These are phyloP conservation scores for Nibea coibor DNA, from an alignment of 2,113 vertebrate species.

Conservation along the genomic window DNA sequence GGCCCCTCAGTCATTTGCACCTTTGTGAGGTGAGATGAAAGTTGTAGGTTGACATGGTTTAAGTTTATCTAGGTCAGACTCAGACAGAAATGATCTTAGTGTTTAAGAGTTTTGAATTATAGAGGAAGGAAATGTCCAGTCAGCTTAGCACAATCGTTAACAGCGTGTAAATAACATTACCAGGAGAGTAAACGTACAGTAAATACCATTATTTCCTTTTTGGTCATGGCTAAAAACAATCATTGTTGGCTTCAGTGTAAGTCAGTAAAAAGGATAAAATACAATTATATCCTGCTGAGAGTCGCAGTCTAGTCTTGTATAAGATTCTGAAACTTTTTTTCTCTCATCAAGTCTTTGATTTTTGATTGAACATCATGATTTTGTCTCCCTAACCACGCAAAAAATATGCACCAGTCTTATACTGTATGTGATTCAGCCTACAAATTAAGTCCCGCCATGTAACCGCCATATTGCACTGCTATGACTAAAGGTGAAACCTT, in stretches of 20 bases:
- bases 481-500: constrained; percentile 29
- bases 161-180: constrained; percentile 58
- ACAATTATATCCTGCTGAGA: constrained; percentile 20
- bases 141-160: constrained; percentile 31
- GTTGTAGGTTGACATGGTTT: constrained; percentile 19
- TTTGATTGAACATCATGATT: background rate
- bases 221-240: constrained; percentile 30
- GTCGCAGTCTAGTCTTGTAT: constrained; percentile 9
- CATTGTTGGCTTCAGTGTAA: constrained; percentile 35
- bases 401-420: background rate
- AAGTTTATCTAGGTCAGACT: constrained; percentile 18
- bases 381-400: background rate
- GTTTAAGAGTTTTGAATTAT: constrained; percentile 61
- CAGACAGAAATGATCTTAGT: constrained; percentile 61
- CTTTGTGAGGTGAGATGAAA: background rate
- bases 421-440: background rate
- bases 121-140: constrained; percentile 43
- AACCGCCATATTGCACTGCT: constrained; percentile 32
- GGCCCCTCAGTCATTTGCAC: background rate
- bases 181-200: constrained; percentile 10
- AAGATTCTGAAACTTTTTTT: background rate
- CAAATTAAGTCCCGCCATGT: background rate
- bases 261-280: constrained; percentile 22
- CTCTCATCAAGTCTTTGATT: background rate
- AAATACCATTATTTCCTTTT: constrained; percentile 35